phyloP scores from a whole-genome alignment of 2,888 invertebrate species.

The Thymelicus lineola region DNA sequence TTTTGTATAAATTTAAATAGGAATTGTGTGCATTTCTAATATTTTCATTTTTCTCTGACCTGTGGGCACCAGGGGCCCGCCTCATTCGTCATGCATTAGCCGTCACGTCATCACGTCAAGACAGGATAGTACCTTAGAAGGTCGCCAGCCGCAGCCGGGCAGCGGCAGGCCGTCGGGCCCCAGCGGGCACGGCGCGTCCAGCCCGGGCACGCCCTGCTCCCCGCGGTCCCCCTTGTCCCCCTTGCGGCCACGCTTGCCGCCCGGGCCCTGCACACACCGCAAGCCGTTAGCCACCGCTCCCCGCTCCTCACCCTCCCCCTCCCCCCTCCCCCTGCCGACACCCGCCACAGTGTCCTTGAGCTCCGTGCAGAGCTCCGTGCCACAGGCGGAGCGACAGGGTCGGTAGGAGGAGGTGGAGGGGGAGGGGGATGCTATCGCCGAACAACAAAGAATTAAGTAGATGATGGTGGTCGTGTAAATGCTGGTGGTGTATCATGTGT shows the following conservation, averaged over 20 bases:
- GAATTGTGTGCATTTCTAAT: too few relatives aligned
- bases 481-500: slow-evolving; percentile 8
- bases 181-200: slow-evolving; percentile 99
- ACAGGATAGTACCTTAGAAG: slow-evolving; percentile 88
- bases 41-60: too few relatives aligned
- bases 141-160: slow-evolving; percentile 98
- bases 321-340: slow-evolving; percentile 29
- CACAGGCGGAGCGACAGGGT: slow-evolving; percentile 39
- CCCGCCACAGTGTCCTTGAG: too few relatives aligned
- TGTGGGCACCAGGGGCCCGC: too few relatives aligned
- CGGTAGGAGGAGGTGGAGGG: slow-evolving; percentile 32
- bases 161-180: slow-evolving; percentile 98
- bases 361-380: too few relatives aligned
- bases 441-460: slow-evolving; percentile 20
- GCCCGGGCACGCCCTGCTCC: slow-evolving; percentile 97
- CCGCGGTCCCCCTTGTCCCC: slow-evolving; percentile 97
- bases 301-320: not conserved
- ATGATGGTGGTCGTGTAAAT: not conserved
- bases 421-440: slow-evolving; percentile 32
- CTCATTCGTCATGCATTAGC: too few relatives aligned
- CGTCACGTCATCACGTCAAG: too few relatives aligned
- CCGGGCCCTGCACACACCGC: slow-evolving; percentile 88
- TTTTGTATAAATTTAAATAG: too few relatives aligned
- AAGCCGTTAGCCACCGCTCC: not conserved
- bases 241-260: slow-evolving; percentile 95